Base-by-base conservation (phyloP, 1,140 invertebrate species). In the Drosophila fuyamai region DNA sequence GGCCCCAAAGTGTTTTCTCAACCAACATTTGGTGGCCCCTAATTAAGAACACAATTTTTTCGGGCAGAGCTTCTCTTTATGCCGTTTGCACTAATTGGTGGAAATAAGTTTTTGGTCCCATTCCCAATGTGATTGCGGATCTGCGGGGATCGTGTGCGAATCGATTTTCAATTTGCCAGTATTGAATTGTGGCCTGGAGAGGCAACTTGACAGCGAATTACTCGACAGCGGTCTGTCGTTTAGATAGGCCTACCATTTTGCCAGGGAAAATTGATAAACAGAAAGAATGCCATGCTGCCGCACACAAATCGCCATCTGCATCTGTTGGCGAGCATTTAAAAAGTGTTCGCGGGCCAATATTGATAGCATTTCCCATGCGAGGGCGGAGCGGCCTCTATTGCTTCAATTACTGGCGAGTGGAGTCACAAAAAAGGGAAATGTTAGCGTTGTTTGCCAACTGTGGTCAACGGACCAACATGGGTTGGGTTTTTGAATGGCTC, bases 301-400 rank as follows among this genome's bases (percentile, higher is more conserved):
- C 41, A 61, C 36, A 46, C 38, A 48, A 27, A 61, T 75, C 27
- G 66, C 23, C 67, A 47, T 60, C 48, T 79, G 65, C 61, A 50
- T 51, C 50, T 76, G 46, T 76, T 53, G 61, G 58, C 61, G 43
- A 58, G 50, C 66, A 74, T 88, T 86, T 67, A 82, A 85, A 85
- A 88, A 86, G 79, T 79, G 79, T 77, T 68, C 84, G 76, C 63
- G 38, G 71, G 65, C 83, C 83, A 88, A 86, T 88, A 86, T 88
- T 88, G 83, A 86, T 86, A 88, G 83, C 76, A 66, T 79, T 88
- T 68, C 81, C 81, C 73, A 46, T 47, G 81, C 68, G 77, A 40
- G 32, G 36, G 40, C 14, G 13, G 13, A 13, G 32, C 27, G 10
- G 54, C 66, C 66, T 81, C 81, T 81, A 84, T 85, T 85, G 82